These are phyloP conservation scores for Pseudolaguvia tuberculata DNA, from an alignment of 2,113 vertebrate genomes.

Conservation along the genomic window DNA sequence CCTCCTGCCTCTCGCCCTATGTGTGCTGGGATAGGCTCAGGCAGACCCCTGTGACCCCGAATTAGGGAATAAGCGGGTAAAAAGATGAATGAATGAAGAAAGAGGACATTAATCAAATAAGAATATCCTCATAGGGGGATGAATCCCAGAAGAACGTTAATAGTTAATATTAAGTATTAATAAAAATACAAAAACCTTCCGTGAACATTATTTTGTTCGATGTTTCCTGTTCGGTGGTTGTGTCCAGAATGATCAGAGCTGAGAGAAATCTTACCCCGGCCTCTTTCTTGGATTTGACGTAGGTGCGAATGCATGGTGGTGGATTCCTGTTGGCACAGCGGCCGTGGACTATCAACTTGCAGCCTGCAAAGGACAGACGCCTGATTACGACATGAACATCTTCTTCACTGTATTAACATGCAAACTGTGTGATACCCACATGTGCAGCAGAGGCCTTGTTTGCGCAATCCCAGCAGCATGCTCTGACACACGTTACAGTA, in stretches of 20 bases:
- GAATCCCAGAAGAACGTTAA: too few relatives aligned
- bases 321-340: constrained; percentile 82
- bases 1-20: too few relatives aligned
- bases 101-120: too few relatives aligned
- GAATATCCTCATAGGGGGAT: too few relatives aligned
- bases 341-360: constrained; percentile 83
- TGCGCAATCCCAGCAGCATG: constrained; percentile 82
- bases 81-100: too few relatives aligned
- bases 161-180: too few relatives aligned
- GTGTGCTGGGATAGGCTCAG: too few relatives aligned
- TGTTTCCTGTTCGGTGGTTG: too few relatives aligned
- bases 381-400: background rate
- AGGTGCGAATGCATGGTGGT: constrained; percentile 76
- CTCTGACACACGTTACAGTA: constrained; percentile 83
- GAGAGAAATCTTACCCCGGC: constrained; percentile 72
- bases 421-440: constrained; percentile 65
- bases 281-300: constrained; percentile 81
- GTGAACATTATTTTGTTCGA: too few relatives aligned
- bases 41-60: too few relatives aligned
- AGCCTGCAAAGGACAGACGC: constrained; percentile 66
- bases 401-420: background rate
- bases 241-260: background rate
- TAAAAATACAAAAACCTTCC: too few relatives aligned
- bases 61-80: too few relatives aligned
- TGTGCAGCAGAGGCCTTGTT: constrained; percentile 84